Conservation (phyloP, 2,888 invertebrate genomes). For the Ophion ellenae region DNA sequence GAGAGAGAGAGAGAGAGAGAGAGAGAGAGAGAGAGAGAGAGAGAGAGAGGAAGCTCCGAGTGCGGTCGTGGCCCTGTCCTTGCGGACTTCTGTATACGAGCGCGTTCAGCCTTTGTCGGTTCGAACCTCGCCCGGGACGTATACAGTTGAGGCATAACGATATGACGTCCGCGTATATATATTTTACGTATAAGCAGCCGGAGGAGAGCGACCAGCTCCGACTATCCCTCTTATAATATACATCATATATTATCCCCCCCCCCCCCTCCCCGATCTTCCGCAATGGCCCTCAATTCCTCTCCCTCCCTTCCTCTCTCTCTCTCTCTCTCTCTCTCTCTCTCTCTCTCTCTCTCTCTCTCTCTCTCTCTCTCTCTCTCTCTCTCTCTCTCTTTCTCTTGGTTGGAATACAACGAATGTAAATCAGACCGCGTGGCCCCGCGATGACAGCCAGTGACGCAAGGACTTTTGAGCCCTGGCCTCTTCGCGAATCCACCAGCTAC, state of each 20-base stretch:
- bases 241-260: conserved; percentile 44
- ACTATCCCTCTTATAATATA: conserved; percentile 38
- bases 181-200: conserved; percentile 78
- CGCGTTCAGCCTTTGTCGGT: conserved; percentile 72
- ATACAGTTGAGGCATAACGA: conserved; percentile 76
- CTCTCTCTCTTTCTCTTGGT: conserved; percentile 58
- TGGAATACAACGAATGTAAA: conserved; percentile 77
- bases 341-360: conserved; percentile 49
- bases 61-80: conserved; percentile 31
- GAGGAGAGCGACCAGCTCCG: conserved; percentile 55
- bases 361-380: conserved; percentile 45
- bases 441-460: conserved; percentile 80
- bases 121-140: conserved; percentile 57
- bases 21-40: neutral
- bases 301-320: conserved; percentile 32
- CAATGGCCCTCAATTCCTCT: neutral
- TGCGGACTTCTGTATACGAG: conserved; percentile 68
- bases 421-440: conserved; percentile 73
- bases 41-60: conserved; percentile 3
- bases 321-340: conserved; percentile 30
- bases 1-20: too few species aligned
- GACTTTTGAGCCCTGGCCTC: conserved; percentile 44
- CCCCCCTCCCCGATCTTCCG: neutral
- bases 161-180: conserved; percentile 78
- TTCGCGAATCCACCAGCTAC: conserved; percentile 16